Base-by-base conservation (phyloP, 2,888 invertebrate genomes). In the Cryptocheilus praepositus region DNA sequence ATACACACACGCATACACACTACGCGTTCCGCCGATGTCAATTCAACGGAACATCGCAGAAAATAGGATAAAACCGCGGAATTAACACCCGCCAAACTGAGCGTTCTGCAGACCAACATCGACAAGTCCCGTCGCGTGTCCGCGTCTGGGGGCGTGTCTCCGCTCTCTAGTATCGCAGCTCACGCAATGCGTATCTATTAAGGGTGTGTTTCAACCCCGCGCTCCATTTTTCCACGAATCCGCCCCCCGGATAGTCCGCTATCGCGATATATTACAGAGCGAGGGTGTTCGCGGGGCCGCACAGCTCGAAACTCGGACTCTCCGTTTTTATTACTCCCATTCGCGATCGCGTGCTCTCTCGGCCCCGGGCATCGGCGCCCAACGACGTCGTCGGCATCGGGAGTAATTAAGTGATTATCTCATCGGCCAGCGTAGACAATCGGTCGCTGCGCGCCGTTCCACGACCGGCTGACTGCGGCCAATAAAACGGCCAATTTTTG, bases 391-490 rank as follows among this genome's bases (percentile, higher is more conserved):
- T 18, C 74, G 62, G 67, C 70, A 72, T 72, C 71, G 36, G 75
- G 66, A 73, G 75, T 83, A 84, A 84, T 84, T 84, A 84, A 84
- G 83, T 81, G 82, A 83, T 84, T 81, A 84, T 83, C 83, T 82
- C 77, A 71, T 84, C 78, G 64, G 61, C n/a, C 67, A 65, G 70
- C 56, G 64, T 74, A 71, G 77, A 82, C 80, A 77, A 77, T 82
- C 78, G 80, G 75, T 56, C 61, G 72, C 58, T 61, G 62, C 60
- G 61, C 25, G 25, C 25, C 25, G 25, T 36, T 36, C 36, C 36
- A 7, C 36, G 36, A 36, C 36, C 36, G 36, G 58, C 64, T 25
- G 72, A 52, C 58, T 46, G 19, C 52, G 64, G 53, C 72, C 73
- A 61, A 72, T 71, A 73, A 71, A 67, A 66, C 46, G 46, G 13